Evolutionary conservation across 2,113 vertebrate species (phyloP).

Genomic region (Sander lucioperca): DNA sequence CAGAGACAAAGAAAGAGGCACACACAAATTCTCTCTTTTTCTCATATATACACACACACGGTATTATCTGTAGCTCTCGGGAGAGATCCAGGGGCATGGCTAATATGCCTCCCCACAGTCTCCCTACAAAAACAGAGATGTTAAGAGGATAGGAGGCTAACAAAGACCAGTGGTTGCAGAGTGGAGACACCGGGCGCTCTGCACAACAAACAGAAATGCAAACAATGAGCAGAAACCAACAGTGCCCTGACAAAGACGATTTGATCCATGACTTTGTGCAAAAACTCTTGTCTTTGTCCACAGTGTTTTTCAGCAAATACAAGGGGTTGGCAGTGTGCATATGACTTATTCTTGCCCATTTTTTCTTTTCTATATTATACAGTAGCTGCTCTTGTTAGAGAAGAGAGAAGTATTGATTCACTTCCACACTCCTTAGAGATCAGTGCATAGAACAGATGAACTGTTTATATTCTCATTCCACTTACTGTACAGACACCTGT

Average conservation of each 20-base stretch:
- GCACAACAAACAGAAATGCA: conserved; percentile 41
- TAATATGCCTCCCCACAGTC: conserved; percentile 58
- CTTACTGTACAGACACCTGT: conserved; percentile 17
- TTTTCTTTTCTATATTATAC: conserved; percentile 42
- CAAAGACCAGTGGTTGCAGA: conserved; percentile 51
- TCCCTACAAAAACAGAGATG: conserved; percentile 52
- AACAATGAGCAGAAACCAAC: conserved; percentile 51
- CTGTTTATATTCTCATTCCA: background rate
- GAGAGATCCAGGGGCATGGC: conserved; percentile 41
- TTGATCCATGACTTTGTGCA: conserved; percentile 55
- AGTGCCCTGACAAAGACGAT: conserved; percentile 40
- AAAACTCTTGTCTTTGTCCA: conserved; percentile 25
- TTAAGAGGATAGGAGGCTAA: conserved; percentile 63
- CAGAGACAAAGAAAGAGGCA: conserved; percentile 40
- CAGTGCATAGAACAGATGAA: conserved; percentile 8
- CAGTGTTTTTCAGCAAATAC: conserved; percentile 7
- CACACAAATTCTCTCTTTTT: conserved; percentile 17
- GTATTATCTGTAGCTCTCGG: conserved; percentile 51
- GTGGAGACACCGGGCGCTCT: conserved; percentile 15
- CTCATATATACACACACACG: conserved; percentile 15
- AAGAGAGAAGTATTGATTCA: conserved; percentile 52
- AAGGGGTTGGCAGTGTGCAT: background rate
- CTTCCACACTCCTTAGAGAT: conserved; percentile 31
- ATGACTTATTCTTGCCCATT: conserved; percentile 3
- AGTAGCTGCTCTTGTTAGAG: conserved; percentile 52